phyloP scores from a whole-genome alignment of 2,888 invertebrate species.

The Dynastes hyllus region DNA sequence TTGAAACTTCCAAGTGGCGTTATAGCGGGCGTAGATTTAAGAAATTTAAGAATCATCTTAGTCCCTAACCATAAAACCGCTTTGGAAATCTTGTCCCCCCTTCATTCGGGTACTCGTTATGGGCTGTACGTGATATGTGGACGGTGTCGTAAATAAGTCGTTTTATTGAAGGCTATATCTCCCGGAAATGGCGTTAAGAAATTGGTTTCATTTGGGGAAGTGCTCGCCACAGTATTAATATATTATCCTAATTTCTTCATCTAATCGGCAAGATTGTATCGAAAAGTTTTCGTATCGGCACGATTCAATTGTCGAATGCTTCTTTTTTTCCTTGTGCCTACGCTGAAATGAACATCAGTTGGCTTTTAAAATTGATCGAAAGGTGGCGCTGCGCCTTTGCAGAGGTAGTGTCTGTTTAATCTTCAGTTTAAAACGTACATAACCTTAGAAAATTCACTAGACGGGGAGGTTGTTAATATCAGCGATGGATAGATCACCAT shows the following conservation, averaged over 20 bases:
- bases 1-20: too few species aligned
- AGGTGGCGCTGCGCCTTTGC: too few species aligned
- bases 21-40: neutral
- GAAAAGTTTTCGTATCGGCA: neutral
- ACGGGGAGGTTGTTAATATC: too few species aligned
- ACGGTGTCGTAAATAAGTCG: constrained; percentile 49
- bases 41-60: constrained; percentile 2
- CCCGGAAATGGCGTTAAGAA: constrained; percentile 47
- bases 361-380: too few species aligned
- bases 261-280: neutral
- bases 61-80: neutral
- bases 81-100: neutral
- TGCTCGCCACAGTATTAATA: constrained; percentile 45
- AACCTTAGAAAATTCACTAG: too few species aligned
- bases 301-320: too few species aligned
- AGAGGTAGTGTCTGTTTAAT: too few species aligned
- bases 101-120: constrained; percentile 32
- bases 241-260: constrained; percentile 12
- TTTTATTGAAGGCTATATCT: constrained; percentile 49
- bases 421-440: too few species aligned
- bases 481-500: too few species aligned
- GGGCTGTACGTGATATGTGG: constrained; percentile 35
- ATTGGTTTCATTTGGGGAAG: constrained; percentile 51
- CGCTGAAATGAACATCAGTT: too few species aligned
- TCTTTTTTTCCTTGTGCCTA: too few species aligned